These are phyloP conservation scores for Sphaerophoria taeniata DNA, from an alignment of 2,888 invertebrate genomes.

Conservation along the genomic window DNA sequence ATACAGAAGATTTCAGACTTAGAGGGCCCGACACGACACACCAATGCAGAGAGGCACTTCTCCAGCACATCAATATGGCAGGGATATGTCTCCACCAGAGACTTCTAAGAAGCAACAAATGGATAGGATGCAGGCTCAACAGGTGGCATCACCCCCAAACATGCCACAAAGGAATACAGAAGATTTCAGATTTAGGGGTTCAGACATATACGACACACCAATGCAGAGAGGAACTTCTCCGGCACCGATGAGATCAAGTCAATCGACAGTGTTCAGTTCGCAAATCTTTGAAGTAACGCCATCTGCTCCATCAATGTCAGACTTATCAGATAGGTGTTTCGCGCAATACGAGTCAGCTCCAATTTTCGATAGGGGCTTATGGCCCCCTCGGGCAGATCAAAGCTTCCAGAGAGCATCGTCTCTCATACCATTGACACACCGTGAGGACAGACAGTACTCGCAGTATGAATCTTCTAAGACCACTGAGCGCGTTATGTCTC, in stretches of 20 bases:
- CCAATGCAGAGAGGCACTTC: too few species aligned
- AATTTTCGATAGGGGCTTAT: slow-evolving; percentile 8
- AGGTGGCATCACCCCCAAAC: neutral
- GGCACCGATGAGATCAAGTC: neutral
- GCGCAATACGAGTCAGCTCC: neutral
- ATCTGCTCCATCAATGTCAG: neutral
- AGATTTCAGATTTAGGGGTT: slow-evolving; percentile 12
- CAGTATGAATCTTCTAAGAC: slow-evolving; percentile 20
- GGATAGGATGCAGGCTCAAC: too few species aligned
- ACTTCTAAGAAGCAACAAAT: slow-evolving; percentile 33
- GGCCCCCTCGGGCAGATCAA: slow-evolving; percentile 1
- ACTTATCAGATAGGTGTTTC: neutral
- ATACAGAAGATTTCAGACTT: too few species aligned
- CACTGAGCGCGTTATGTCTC: slow-evolving; percentile 14
- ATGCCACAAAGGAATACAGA: neutral
- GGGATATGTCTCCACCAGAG: slow-evolving; percentile 77
- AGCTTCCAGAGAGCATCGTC: neutral
- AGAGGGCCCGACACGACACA: too few species aligned
- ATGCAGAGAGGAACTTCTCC: slow-evolving; percentile 38
- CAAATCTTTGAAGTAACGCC: slow-evolving; percentile 7
- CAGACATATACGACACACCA: slow-evolving; percentile 27
- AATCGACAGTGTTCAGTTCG: neutral
- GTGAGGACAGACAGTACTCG: slow-evolving; percentile 4
- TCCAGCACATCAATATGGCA: too few species aligned
- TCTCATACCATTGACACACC: neutral